phyloP scores from a whole-genome alignment of 2,113 vertebrate species.

The Pionites leucogaster region DNA sequence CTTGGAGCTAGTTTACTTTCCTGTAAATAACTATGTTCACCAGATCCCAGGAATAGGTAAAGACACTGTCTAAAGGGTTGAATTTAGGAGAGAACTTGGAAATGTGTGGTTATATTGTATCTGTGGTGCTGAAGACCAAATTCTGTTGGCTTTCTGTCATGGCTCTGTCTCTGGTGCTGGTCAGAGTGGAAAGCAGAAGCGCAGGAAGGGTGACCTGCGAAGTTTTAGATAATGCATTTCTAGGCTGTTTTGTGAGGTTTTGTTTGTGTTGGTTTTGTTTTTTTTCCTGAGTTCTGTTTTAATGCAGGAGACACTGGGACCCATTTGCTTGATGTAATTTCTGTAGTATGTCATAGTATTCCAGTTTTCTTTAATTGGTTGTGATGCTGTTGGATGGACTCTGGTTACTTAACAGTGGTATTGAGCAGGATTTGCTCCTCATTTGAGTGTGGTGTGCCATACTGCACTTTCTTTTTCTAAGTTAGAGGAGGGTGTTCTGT shows the following conservation, averaged over 20 bases:
- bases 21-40: not conserved
- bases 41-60: not conserved
- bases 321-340: not conserved
- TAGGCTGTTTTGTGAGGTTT: not conserved
- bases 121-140: not conserved
- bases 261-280: not conserved
- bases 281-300: not conserved
- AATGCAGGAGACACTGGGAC: not conserved
- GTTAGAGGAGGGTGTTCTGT: not conserved
- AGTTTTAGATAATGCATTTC: not conserved
- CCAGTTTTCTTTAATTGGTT: not conserved
- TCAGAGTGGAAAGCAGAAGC: not conserved
- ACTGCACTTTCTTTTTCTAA: not conserved
- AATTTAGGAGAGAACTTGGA: not conserved
- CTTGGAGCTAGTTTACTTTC: not conserved
- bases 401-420: not conserved
- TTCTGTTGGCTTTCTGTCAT: not conserved
- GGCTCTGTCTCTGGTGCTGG: not conserved
- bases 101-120: not conserved
- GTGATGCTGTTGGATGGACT: not conserved
- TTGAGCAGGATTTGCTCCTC: not conserved
- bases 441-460: not conserved
- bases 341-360: not conserved
- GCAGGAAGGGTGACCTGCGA: not conserved
- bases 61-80: not conserved